phyloP scores from a whole-genome alignment of 2,797 vertebrate genomes.

The Synaphobranchus kaupii region DNA sequence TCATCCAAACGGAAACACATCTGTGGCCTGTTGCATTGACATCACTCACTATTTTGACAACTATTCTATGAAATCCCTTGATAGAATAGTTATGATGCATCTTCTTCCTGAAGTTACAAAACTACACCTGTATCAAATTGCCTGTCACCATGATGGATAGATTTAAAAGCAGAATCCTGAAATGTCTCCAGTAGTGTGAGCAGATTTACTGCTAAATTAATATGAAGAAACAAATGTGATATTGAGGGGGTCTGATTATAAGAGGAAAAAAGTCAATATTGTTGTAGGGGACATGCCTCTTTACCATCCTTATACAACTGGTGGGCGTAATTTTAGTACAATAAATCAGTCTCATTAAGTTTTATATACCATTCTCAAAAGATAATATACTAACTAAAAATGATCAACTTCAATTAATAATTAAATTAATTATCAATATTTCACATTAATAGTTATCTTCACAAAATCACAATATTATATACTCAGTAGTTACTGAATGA shows the following conservation, averaged over 20 bases:
- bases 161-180: not conserved
- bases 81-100: conserved; percentile 1
- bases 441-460: no score
- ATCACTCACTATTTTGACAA: conserved; percentile 2
- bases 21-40: not conserved
- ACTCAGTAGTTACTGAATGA: no score
- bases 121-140: conserved; percentile 5
- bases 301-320: no score
- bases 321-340: no score
- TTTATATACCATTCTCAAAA: no score
- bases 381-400: no score
- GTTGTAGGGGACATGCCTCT: no score
- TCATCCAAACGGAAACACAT: not conserved
- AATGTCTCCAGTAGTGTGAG: not conserved
- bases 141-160: not conserved
- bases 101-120: not conserved
- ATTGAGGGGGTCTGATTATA: not conserved
- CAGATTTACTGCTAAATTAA: not conserved
- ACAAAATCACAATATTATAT: no score
- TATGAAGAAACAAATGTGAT: not conserved
- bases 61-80: conserved; percentile 2
- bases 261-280: no score
- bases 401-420: no score
- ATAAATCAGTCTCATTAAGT: no score
- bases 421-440: no score